Evolutionary conservation across 2,888 invertebrate species (phyloP).

Genomic region (Hemistola chrysoprasaria): DNA sequence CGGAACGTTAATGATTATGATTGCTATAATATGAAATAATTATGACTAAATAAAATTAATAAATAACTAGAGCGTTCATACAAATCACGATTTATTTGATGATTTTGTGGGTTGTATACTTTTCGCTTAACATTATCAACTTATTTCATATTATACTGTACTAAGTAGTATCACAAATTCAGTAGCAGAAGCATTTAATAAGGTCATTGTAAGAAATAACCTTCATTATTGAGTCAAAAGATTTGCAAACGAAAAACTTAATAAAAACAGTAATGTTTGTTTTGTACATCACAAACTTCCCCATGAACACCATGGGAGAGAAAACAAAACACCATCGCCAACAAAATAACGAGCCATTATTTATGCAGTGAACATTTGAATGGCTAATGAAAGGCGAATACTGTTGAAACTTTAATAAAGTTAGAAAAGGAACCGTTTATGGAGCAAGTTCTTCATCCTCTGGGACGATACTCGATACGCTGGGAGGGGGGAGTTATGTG

Average conservation of each 20-base stretch:
- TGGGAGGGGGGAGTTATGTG: conserved; percentile 16
- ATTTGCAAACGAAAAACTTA: conserved; percentile 2
- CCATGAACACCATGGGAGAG: conserved; percentile 19
- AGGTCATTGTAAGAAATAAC: too few species aligned
- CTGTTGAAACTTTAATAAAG: conserved; percentile 43
- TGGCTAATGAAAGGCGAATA: conserved; percentile 42
- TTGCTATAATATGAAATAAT: too few species aligned
- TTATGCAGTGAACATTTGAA: conserved; percentile 40
- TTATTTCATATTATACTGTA: too few species aligned
- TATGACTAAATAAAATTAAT: too few species aligned
- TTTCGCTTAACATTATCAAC: too few species aligned
- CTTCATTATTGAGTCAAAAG: too few species aligned
- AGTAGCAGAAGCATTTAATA: too few species aligned
- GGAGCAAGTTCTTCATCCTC: conserved; percentile 37
- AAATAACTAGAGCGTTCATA: too few species aligned
- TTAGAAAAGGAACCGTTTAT: conserved; percentile 46
- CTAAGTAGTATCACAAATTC: too few species aligned
- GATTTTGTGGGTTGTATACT: too few species aligned
- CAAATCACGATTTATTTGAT: too few species aligned
- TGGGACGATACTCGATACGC: conserved; percentile 26
- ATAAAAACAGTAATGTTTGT: conserved; percentile 1
- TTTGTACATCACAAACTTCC: conserved; percentile 18
- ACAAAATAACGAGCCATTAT: conserved; percentile 37
- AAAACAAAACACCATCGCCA: conserved; percentile 26
- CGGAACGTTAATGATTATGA: too few species aligned